Evolutionary conservation across 2,797 vertebrate species (phyloP).

Genomic region (Silurus aristotelis): DNA sequence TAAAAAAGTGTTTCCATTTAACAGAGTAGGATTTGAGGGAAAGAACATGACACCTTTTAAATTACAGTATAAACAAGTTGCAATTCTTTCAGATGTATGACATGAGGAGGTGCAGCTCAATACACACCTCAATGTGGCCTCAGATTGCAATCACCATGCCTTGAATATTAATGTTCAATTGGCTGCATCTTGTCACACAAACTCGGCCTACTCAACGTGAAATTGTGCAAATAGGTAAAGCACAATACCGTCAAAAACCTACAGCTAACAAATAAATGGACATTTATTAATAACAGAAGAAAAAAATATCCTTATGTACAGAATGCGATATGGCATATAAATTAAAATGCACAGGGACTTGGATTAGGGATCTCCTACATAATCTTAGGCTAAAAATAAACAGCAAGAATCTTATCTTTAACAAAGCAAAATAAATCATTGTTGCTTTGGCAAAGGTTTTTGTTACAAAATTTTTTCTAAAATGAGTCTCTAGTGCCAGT

Average conservation of each 20-base stretch:
- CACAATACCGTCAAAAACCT: background rate
- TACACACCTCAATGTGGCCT: background rate
- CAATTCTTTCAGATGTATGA: constrained; percentile 1
- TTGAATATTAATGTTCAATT: constrained; percentile 5
- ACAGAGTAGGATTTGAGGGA: background rate
- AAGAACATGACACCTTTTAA: background rate
- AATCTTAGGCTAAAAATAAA: no score
- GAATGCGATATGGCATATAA: background rate
- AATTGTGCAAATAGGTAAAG: background rate
- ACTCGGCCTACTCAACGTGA: background rate
- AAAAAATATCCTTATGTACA: background rate
- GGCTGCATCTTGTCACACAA: background rate
- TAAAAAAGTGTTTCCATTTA: background rate
- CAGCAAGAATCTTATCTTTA: no score
- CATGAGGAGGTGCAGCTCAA: constrained; percentile 1
- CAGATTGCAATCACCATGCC: background rate
- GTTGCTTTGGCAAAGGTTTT: background rate
- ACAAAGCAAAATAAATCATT: background rate
- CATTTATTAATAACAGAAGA: background rate
- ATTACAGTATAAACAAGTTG: background rate
- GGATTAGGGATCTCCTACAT: no score
- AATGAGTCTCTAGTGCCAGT: no score
- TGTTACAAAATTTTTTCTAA: background rate
- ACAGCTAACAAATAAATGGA: background rate
- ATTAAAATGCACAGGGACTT: background rate